Evolutionary conservation across 2,888 invertebrate genomes (phyloP), one percentile per base, ranked within the genome.

Genomic region (Hypsopygia costalis): DNA sequence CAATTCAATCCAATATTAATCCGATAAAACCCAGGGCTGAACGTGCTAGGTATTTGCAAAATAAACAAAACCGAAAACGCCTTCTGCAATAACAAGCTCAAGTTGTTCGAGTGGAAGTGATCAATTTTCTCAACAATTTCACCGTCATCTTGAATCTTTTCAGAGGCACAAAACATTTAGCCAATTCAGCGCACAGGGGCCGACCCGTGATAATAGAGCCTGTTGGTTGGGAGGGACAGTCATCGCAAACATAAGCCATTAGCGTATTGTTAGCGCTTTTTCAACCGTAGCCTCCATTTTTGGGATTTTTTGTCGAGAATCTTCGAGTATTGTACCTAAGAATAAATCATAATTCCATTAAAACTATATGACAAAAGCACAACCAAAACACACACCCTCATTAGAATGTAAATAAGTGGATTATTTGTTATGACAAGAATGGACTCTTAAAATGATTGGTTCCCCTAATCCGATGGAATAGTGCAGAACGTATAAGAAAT

Each of bases 121-220:
- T 86, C 83, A 85, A 85, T 85, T 83, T 83, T 86, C 82, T 81
- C 75, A 79, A 85, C 82, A 85, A 83, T 87, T 85, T 86, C 81
- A 77, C 77, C 77, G 81, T 85, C 83, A 81, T 86, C 81, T 81
- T 70, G 69, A 81, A 81, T 81, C 81, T 87, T 86, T 85, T 82
- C 77, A 75, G 70, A 62, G 68, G 72, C 75, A 82, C 82, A 86
- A 86, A 83, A 82, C 81, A 85, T 86, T 87, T 81, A 82, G 82
- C 80, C 82, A 85, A 85, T 86, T 83, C 85, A 86, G 79, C 78
- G 79, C 76, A 76, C 81, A 73, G 72, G 69, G 71, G 63, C 68
- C 70, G 65, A 59, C 41, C 67, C 67, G 70, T 69, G 74, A 85
- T 86, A 85, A 86, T 81, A 79, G 76, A 77, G 76, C 77, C 76